Percentiles rank a stretch among this genome's conserved stretches.
phyloP scores from a whole-genome alignment of 2,113 vertebrate species.

The Oryzias javanicus region DNA sequence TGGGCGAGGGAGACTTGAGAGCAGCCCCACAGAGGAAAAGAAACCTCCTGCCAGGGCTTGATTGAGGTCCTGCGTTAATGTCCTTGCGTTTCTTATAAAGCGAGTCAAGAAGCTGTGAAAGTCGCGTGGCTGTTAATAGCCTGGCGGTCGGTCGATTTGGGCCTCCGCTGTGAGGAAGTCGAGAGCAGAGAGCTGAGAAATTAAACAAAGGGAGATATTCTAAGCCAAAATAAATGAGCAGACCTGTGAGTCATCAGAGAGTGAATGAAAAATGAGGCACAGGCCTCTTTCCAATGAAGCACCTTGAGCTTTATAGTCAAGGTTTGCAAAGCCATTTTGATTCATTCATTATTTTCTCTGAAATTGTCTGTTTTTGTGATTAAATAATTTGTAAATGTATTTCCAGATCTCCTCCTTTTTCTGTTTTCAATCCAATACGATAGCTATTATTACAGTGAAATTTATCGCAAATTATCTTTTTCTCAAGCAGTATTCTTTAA shows the following conservation, averaged over 20 bases:
- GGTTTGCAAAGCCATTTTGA: constrained; percentile 29
- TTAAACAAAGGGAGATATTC: constrained; percentile 42
- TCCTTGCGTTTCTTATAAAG: constrained; percentile 23
- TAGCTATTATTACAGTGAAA: too few species aligned
- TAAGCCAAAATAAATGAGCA: constrained; percentile 32
- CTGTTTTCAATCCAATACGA: too few species aligned
- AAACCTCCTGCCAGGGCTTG: constrained; percentile 38
- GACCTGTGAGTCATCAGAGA: constrained; percentile 26
- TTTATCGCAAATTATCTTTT: too few species aligned
- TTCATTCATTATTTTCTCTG: constrained; percentile 12
- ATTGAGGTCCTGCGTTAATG: constrained; percentile 31
- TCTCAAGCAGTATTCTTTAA: too few species aligned
- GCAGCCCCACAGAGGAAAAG: constrained; percentile 26
- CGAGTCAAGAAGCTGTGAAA: constrained; percentile 17
- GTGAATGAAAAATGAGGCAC: constrained; percentile 30
- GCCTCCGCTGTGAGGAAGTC: constrained; percentile 25
- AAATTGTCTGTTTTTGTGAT: neutral
- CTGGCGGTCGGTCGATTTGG: constrained; percentile 1
- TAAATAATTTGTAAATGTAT: too few species aligned
- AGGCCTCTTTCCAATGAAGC: constrained; percentile 38
- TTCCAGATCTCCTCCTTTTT: too few species aligned
- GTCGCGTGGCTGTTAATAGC: constrained; percentile 20
- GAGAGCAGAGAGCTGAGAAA: constrained; percentile 46
- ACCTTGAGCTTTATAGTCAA: constrained; percentile 25
- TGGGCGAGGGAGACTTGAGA: constrained; percentile 34